phyloP scores from a whole-genome alignment of 2,888 invertebrate species.

The Cryptocephalus moraei region DNA sequence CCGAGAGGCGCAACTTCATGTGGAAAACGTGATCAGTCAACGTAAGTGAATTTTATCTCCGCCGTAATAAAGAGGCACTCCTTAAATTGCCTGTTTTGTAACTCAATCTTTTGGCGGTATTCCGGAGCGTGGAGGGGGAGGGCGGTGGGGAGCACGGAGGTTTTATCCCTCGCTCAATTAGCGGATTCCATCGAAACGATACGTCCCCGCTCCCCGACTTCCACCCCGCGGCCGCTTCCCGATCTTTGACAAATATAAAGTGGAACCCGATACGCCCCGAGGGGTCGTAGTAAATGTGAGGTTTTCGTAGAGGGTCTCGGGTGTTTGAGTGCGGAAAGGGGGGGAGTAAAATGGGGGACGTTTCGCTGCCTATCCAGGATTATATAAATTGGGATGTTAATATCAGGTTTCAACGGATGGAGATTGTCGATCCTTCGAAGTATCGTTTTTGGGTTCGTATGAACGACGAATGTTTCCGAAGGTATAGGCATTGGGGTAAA shows the following conservation, averaged over 20 bases:
- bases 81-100: slow-evolving; percentile 21
- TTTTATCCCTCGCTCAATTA: slow-evolving; percentile 16
- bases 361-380: not conserved
- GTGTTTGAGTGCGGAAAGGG: not conserved
- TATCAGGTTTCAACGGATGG: too few relatives aligned
- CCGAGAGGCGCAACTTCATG: slow-evolving; percentile 22
- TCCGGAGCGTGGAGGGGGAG: slow-evolving; percentile 9
- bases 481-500: too few relatives aligned
- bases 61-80: slow-evolving; percentile 22
- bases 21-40: slow-evolving; percentile 32
- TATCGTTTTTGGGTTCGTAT: too few relatives aligned
- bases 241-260: slow-evolving; percentile 11
- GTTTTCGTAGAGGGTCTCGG: not conserved
- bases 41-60: slow-evolving; percentile 28
- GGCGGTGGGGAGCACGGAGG: too few relatives aligned
- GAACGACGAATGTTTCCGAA: too few relatives aligned
- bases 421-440: too few relatives aligned
- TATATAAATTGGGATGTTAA: too few relatives aligned
- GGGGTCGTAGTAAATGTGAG: slow-evolving; percentile 5
- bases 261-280: slow-evolving; percentile 4
- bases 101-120: slow-evolving; percentile 22
- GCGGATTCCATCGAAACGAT: slow-evolving; percentile 11
- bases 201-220: too few relatives aligned
- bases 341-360: not conserved
- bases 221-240: slow-evolving; percentile 6